phyloP scores from a whole-genome alignment of 1,140 invertebrate species.

The Marisa cornuarietis region DNA sequence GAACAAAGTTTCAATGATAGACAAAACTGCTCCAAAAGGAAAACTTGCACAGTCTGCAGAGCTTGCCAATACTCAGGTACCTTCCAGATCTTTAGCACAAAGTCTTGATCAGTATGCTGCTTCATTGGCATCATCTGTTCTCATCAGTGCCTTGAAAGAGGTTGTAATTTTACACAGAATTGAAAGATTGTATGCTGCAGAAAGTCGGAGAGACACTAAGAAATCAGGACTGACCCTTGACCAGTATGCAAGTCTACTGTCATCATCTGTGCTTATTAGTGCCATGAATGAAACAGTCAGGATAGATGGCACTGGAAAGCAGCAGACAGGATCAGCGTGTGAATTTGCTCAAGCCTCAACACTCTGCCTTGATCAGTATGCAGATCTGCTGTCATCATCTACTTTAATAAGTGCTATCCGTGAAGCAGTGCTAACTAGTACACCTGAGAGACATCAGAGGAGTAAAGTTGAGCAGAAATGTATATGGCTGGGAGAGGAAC shows the following conservation, averaged over 20 bases:
- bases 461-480: background rate
- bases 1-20: background rate
- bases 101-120: slow-evolving; percentile 3
- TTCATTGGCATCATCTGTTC: background rate
- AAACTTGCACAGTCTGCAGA: background rate
- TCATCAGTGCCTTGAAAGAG: slow-evolving; percentile 1
- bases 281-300: too few relatives aligned
- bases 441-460: slow-evolving; percentile 8
- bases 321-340: too few relatives aligned
- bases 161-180: background rate
- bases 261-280: too few relatives aligned
- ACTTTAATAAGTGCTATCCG: background rate
- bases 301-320: too few relatives aligned
- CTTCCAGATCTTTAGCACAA: background rate
- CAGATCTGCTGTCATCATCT: slow-evolving; percentile 11
- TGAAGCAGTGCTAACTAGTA: slow-evolving; percentile 4
- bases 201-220: too few relatives aligned
- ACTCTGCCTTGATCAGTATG: slow-evolving; percentile 10
- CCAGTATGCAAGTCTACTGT: too few relatives aligned
- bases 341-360: too few relatives aligned
- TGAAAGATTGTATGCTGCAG: too few relatives aligned
- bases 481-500: too few relatives aligned
- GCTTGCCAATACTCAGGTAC: slow-evolving; percentile 1
- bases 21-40: background rate
- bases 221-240: too few relatives aligned